Conservation (phyloP, 2,797 vertebrate species). For the Ataeniobius toweri region DNA sequence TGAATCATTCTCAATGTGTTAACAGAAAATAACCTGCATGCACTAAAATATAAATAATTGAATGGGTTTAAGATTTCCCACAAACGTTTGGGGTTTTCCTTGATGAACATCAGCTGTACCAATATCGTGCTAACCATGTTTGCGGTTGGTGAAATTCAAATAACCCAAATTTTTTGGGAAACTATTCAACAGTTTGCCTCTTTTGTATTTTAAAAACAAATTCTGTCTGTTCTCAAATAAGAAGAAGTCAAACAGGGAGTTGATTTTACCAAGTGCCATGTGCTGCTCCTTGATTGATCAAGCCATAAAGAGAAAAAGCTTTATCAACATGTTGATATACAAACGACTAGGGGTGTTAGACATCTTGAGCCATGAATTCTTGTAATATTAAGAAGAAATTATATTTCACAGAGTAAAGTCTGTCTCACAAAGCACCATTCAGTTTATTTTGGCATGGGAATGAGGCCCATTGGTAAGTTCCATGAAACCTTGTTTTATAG, state of each 20-base stretch:
- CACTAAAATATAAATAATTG: too few relatives aligned
- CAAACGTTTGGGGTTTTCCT: not conserved
- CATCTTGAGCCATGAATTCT: not conserved
- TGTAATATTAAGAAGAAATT: not conserved
- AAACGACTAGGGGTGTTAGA: not conserved
- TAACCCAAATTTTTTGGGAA: not conserved
- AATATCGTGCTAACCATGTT: not conserved
- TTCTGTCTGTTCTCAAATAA: not conserved
- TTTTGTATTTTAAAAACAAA: not conserved
- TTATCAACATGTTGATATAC: not conserved
- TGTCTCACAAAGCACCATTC: not conserved
- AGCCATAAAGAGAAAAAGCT: not conserved
- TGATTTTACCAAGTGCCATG: not conserved
- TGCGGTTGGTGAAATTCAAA: not conserved
- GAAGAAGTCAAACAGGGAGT: not conserved
- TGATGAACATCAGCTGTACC: not conserved
- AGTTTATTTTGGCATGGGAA: not conserved
- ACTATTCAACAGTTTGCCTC: too few relatives aligned
- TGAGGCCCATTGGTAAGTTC: not conserved
- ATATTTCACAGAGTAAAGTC: not conserved
- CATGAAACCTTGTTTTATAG: not conserved
- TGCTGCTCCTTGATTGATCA: not conserved
- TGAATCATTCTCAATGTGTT: slow-evolving; percentile 8
- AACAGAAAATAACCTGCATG: slow-evolving; percentile 30
- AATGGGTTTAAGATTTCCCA: too few relatives aligned